A percentile compares a stretch with the other conserved stretches of the same genome.
phyloP scores from a whole-genome alignment of 2,888 invertebrate species.

The Chloromyia formosa region DNA sequence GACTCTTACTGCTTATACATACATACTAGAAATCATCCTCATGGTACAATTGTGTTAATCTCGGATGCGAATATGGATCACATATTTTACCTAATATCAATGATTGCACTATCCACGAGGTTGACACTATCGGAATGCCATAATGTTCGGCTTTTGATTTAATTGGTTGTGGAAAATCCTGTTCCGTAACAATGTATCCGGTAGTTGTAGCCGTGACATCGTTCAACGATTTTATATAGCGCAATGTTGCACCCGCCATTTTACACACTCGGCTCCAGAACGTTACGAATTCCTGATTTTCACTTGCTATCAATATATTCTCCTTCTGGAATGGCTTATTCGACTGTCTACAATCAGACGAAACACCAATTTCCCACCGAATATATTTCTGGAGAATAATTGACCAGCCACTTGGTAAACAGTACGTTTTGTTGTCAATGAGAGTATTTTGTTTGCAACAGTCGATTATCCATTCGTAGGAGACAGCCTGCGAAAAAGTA shows the following conservation, averaged over 20 bases:
- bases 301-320: constrained; percentile 66
- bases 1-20: too few relatives aligned
- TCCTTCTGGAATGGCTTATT: constrained; percentile 66
- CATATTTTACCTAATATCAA: constrained; percentile 70
- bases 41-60: constrained; percentile 56
- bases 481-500: constrained; percentile 64
- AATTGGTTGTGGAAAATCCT: constrained; percentile 69
- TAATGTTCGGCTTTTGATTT: constrained; percentile 67
- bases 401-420: constrained; percentile 72
- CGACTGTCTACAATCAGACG: constrained; percentile 59
- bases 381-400: constrained; percentile 65
- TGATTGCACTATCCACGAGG: constrained; percentile 75
- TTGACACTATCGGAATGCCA: constrained; percentile 72
- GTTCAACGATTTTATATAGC: constrained; percentile 65
- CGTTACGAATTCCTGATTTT: constrained; percentile 67
- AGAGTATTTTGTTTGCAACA: constrained; percentile 66
- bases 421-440: constrained; percentile 65
- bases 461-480: constrained; percentile 76
- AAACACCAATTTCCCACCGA: constrained; percentile 58
- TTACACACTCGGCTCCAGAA: constrained; percentile 73
- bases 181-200: constrained; percentile 70
- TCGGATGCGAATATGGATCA: constrained; percentile 65
- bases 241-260: constrained; percentile 67
- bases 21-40: too few relatives aligned
- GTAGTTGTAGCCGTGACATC: constrained; percentile 66